These are phyloP conservation scores for Geotrypetes seraphini DNA, from an alignment of 2,797 vertebrate species.

Conservation along the genomic window DNA sequence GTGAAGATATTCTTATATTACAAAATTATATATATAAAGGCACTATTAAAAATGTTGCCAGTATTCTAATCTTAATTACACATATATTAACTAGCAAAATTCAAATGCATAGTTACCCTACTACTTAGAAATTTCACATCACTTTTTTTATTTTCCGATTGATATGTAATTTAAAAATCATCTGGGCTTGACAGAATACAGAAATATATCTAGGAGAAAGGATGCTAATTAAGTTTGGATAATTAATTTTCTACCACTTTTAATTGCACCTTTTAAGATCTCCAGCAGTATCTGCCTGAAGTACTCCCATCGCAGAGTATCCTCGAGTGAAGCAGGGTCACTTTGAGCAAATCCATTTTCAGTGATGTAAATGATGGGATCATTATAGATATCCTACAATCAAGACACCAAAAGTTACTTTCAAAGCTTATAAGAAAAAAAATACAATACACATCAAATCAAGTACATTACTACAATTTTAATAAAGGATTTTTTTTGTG, in stretches of 20 bases:
- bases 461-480: no score
- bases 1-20: no score
- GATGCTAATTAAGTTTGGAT: constrained; percentile 44
- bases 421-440: no score
- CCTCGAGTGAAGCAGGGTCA: constrained; percentile 60
- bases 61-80: no score
- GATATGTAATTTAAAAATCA: constrained; percentile 35
- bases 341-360: constrained; percentile 77
- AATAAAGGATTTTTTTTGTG: no score
- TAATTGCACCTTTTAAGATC: constrained; percentile 70
- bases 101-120: no score
- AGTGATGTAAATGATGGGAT: constrained; percentile 75
- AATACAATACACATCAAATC: no score
- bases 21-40: no score
- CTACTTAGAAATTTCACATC: no score
- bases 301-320: constrained; percentile 50
- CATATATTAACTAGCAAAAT: no score
- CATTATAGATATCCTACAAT: constrained; percentile 70
- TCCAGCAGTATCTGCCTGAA: constrained; percentile 69
- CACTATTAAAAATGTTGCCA: no score
- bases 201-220: constrained; percentile 40
- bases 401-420: constrained; percentile 49
- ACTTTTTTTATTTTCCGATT: constrained; percentile 26
- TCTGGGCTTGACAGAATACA: constrained; percentile 40
- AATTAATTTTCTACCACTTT: constrained; percentile 46